phyloP scores from a whole-genome alignment of 2,113 vertebrate species.

The Aspidoscelis tigris region DNA sequence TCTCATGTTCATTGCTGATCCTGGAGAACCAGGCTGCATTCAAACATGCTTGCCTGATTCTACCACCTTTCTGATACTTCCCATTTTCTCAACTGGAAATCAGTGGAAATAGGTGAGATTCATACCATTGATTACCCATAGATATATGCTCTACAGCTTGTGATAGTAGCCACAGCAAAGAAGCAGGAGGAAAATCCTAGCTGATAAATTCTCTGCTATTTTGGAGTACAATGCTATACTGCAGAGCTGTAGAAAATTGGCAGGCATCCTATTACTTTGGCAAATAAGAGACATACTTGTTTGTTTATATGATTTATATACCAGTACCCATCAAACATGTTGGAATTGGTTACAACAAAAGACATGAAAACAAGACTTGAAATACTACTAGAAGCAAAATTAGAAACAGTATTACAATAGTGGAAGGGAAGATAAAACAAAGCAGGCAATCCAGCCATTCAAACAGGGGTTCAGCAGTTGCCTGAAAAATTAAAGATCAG shows the following conservation, averaged over 20 bases:
- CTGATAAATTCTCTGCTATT: background rate
- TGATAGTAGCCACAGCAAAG: background rate
- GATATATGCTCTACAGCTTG: background rate
- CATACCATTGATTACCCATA: background rate
- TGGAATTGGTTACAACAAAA: too few relatives aligned
- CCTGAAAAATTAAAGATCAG: too few relatives aligned
- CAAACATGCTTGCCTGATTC: background rate
- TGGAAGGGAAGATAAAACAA: too few relatives aligned
- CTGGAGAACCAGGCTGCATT: background rate
- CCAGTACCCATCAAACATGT: too few relatives aligned
- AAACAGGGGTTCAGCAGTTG: too few relatives aligned
- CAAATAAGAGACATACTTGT: too few relatives aligned
- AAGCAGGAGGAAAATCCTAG: background rate
- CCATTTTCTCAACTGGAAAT: background rate
- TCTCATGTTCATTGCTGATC: constrained; percentile 2
- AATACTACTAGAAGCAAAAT: too few relatives aligned
- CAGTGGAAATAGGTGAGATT: background rate
- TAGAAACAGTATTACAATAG: too few relatives aligned
- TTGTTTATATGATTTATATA: too few relatives aligned
- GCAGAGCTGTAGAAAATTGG: background rate
- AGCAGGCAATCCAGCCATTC: too few relatives aligned
- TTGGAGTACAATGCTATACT: background rate
- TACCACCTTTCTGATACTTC: background rate
- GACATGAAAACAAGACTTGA: too few relatives aligned
- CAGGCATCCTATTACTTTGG: background rate